These are phyloP conservation scores for Bombus sibiricus DNA, from an alignment of 1,140 invertebrate genomes.

Conservation along the genomic window DNA sequence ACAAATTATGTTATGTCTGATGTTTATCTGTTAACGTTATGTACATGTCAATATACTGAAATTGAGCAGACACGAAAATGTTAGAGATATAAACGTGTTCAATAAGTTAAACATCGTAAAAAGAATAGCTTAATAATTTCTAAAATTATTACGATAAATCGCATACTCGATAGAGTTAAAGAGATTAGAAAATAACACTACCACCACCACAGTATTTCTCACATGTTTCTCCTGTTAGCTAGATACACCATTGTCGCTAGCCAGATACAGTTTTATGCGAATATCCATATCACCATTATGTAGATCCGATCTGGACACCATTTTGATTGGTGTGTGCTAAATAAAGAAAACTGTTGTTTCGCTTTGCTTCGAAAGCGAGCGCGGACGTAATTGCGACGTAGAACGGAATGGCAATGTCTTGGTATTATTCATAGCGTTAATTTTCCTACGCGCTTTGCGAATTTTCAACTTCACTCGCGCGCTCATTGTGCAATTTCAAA, in stretches of 20 bases:
- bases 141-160: background rate
- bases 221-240: background rate
- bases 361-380: constrained; percentile 16
- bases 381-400: background rate
- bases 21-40: too few relatives aligned
- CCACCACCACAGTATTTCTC: background rate
- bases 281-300: background rate
- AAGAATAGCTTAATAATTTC: too few relatives aligned
- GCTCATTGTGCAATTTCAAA: background rate
- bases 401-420: background rate
- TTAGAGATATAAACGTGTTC: too few relatives aligned
- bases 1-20: too few relatives aligned
- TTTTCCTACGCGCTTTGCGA: constrained; percentile 6
- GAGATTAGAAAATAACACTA: background rate
- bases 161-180: background rate
- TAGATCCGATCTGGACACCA: background rate
- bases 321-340: background rate
- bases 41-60: too few relatives aligned
- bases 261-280: background rate
- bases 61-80: too few relatives aligned
- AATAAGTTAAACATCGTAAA: too few relatives aligned
- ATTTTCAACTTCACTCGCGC: background rate
- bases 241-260: background rate
- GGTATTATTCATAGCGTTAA: constrained; percentile 14
- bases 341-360: background rate